Percentiles rank a stretch among this genome's conserved stretches.
These are phyloP conservation scores for Hystrix brachyura DNA, from an alignment of 2,113 vertebrate species.

Conservation along the genomic window DNA sequence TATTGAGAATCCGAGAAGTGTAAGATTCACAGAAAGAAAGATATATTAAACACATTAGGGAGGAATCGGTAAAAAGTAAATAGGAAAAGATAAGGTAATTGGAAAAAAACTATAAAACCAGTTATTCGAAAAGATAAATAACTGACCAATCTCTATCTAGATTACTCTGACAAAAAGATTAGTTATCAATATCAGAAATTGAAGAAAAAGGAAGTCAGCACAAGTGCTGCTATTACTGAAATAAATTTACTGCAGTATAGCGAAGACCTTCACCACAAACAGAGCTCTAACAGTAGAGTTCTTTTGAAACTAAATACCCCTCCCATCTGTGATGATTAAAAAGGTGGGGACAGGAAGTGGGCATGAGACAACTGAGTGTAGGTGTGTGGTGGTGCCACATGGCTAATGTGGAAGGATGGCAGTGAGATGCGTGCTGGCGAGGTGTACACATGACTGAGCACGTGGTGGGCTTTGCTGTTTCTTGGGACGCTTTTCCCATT, in stretches of 20 bases:
- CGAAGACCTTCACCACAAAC: background rate
- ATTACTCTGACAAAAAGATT: background rate
- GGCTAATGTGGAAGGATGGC: background rate
- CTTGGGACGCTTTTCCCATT: rapidly evolving
- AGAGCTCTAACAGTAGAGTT: background rate
- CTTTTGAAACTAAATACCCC: background rate
- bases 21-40: background rate
- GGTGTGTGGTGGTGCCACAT: rapidly evolving
- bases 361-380: background rate
- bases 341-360: background rate
- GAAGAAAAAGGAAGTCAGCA: background rate
- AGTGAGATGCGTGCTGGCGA: too few species aligned
- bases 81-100: background rate
- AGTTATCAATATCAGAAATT: background rate
- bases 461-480: rapidly evolving
- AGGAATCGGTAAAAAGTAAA: background rate
- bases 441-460: rapidly evolving
- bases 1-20: background rate
- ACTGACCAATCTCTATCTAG: background rate
- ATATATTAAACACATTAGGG: background rate
- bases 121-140: background rate
- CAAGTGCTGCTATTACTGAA: background rate
- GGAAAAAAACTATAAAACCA: background rate
- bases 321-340: background rate
- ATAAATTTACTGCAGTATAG: background rate